phyloP scores from a whole-genome alignment of 2,113 vertebrate genomes.

The Siphamia tubifer region DNA sequence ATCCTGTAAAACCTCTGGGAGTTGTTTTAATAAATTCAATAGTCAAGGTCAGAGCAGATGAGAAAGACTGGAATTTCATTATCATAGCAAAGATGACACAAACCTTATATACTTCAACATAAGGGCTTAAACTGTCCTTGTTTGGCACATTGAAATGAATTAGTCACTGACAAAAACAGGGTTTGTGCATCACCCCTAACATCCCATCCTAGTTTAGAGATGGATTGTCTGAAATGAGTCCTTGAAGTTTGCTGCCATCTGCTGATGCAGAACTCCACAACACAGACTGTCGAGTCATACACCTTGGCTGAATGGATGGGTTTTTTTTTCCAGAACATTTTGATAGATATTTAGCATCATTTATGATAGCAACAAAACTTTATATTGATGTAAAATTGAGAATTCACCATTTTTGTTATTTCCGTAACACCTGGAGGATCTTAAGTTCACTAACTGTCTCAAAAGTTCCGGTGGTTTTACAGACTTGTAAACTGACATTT shows the following conservation, averaged over 20 bases:
- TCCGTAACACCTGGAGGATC: too few species aligned
- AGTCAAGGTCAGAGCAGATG: slow-evolving; percentile 44
- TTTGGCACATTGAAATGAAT: neutral
- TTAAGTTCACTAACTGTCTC: too few species aligned
- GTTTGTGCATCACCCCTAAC: neutral
- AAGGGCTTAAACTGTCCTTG: slow-evolving; percentile 11
- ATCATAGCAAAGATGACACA: slow-evolving; percentile 5
- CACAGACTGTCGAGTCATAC: too few species aligned
- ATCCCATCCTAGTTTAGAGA: neutral
- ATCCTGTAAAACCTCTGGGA: slow-evolving; percentile 32
- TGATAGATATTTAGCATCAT: too few species aligned
- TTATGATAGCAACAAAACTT: too few species aligned
- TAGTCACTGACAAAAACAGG: neutral
- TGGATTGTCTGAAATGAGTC: neutral
- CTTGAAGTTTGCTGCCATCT: slow-evolving; percentile 64
- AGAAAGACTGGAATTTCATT: slow-evolving; percentile 28
- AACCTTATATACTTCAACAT: slow-evolving; percentile 1
- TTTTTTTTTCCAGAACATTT: too few species aligned
- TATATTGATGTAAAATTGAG: too few species aligned
- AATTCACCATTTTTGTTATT: too few species aligned
- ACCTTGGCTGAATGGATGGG: too few species aligned
- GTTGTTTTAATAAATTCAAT: slow-evolving; percentile 43
- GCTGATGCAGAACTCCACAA: slow-evolving; percentile 14
- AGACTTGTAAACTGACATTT: too few species aligned
- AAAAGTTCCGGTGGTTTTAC: too few species aligned